Evolutionary conservation across 2,888 invertebrate species (phyloP), one percentile per base, ranked within the genome.

Genomic region (Calameuta pallipes): DNA sequence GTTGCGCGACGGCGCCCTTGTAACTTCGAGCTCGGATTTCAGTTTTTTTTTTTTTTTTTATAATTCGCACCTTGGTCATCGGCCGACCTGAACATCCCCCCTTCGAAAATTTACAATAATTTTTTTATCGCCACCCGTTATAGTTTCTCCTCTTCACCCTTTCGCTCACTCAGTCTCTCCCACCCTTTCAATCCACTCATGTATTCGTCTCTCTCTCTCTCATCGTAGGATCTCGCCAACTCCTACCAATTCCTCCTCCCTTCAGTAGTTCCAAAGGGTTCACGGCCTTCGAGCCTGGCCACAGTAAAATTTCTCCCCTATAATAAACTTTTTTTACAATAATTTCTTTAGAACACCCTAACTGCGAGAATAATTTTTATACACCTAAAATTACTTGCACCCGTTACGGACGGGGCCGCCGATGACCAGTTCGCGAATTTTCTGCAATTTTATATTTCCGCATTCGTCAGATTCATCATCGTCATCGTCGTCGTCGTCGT

Each of bases 381-480:
- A 90, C 89, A 90, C 86, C 89, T 90, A 90, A 90, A 90, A 85
- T 90, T 89, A 89, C 85, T 89, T 87, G 89, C 90, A 89, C 89
- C 89, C 90, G 86, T 89, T 87, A 12, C 86, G 89, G 89, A 90
- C 88, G 89, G 89, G 88, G 88, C 85, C 89, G 86, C 87, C 88
- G 87, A 87, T 88, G 88, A 90, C 89, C 87, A 83, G 74, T 30
- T 23, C 31, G 33, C 71, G 31, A 71, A 71, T 31, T 33, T 31
- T 33, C 13, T 31, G 0, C 3, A 71, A 34, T 33, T 31, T 71
- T 31, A 31, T 71, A 33, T 23, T 33, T 71, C 71, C 56, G 56
- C 23, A 15, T 56, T 1, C 56, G 9, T 56, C 23, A 56, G 23
- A 23, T 23, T 56, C 6, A 56, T 56, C 56, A 41, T 41, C 15